These are phyloP conservation scores for Candoia aspera DNA, from an alignment of 2,113 vertebrate species.

Conservation along the genomic window DNA sequence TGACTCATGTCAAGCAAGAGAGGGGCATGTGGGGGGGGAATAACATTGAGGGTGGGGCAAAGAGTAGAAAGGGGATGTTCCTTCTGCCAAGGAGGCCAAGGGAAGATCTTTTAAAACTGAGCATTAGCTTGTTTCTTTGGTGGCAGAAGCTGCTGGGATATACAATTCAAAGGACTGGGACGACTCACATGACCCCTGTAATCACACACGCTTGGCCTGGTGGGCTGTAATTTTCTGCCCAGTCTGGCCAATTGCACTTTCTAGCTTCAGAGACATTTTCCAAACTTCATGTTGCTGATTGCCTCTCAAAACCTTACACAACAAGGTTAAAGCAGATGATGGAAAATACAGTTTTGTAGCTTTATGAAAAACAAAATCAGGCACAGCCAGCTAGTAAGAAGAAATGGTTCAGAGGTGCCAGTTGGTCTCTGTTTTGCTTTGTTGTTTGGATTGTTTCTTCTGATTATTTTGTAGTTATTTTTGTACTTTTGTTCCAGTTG, in stretches of 20 bases:
- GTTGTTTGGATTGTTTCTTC: background rate
- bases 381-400: background rate
- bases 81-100: background rate
- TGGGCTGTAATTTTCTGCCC: background rate
- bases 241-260: background rate
- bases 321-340: background rate
- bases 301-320: background rate
- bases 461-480: background rate
- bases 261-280: background rate
- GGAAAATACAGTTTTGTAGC: background rate
- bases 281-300: background rate
- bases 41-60: background rate
- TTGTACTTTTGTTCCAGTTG: background rate
- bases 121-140: background rate
- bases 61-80: background rate
- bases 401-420: background rate
- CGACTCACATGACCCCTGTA: background rate
- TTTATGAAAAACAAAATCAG: no score
- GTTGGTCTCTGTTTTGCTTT: background rate
- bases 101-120: background rate
- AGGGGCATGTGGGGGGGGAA: background rate
- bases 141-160: background rate
- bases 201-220: background rate
- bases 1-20: background rate
- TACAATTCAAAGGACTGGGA: background rate